Evolutionary conservation across 2,888 invertebrate species (phyloP).

Genomic region (Scrobipalpa costella): DNA sequence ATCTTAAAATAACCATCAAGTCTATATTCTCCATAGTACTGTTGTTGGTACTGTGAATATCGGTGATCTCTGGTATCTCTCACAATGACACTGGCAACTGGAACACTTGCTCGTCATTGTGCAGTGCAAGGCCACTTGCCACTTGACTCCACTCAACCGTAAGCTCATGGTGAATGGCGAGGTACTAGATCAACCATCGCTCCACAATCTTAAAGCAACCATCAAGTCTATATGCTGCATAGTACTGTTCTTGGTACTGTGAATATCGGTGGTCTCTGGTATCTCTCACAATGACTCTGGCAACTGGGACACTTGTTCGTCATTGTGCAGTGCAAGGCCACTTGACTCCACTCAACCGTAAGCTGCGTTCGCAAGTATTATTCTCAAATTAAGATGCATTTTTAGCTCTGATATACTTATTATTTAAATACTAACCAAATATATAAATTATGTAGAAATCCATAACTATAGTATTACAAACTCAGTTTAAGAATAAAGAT

Average conservation of each 20-base stretch:
- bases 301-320: constrained; percentile 48
- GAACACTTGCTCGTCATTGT: constrained; percentile 53
- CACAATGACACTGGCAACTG: constrained; percentile 45
- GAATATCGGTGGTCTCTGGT: constrained; percentile 46
- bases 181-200: no score
- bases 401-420: no score
- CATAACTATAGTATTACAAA: no score
- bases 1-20: not conserved
- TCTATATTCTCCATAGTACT: not conserved
- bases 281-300: constrained; percentile 46
- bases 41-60: constrained; percentile 43
- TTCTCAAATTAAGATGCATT: not conserved
- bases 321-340: constrained; percentile 49
- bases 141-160: constrained; percentile 24
- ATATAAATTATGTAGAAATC: no score
- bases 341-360: constrained; percentile 18
- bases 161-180: not conserved
- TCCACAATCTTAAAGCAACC: no score
- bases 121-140: constrained; percentile 42
- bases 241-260: constrained; percentile 36
- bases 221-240: not conserved
- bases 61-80: constrained; percentile 45
- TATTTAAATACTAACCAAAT: no score
- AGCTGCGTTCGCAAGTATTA: not conserved
- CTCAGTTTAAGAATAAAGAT: no score